A percentile compares a stretch with the other conserved stretches of the same genome.
Evolutionary conservation across 2,797 vertebrate species (phyloP).

Genomic region (Enteromius anoplus): DNA sequence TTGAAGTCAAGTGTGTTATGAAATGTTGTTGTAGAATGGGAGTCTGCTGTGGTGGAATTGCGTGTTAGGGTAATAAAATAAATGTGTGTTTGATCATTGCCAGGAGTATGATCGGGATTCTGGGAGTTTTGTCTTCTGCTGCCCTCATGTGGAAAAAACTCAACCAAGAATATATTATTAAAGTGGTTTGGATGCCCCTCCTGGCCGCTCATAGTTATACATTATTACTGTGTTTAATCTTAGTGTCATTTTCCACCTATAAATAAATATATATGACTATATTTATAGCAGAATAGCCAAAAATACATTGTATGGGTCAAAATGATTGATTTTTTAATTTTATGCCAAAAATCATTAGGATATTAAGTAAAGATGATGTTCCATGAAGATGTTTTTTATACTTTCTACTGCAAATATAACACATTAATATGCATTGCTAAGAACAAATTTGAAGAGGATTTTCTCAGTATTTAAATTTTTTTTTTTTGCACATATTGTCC

Average conservation of each 20-base stretch:
- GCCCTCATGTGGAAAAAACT: conserved; percentile 23
- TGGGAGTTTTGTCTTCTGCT: conserved; percentile 25
- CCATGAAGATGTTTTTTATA: too few species aligned
- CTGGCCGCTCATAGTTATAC: background rate
- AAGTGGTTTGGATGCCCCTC: background rate
- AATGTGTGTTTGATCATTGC: conserved; percentile 5
- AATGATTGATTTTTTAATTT: too few species aligned
- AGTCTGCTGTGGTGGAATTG: background rate
- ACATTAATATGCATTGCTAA: too few species aligned
- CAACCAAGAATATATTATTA: background rate
- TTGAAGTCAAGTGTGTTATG: background rate
- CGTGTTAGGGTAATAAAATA: conserved; percentile 1
- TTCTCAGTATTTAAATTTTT: too few species aligned
- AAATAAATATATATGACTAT: background rate
- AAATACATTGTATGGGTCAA: too few species aligned
- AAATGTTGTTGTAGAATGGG: conserved; percentile 20
- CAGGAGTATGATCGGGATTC: background rate
- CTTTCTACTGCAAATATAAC: too few species aligned
- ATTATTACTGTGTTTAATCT: background rate
- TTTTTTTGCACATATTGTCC: too few species aligned
- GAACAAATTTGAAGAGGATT: too few species aligned
- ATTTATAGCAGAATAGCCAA: too few species aligned
- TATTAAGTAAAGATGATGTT: too few species aligned
- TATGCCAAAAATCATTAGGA: too few species aligned
- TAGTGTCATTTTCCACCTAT: background rate